Evolutionary conservation across 1,140 invertebrate genomes (phyloP).

Genomic region (Cyclina sinensis): DNA sequence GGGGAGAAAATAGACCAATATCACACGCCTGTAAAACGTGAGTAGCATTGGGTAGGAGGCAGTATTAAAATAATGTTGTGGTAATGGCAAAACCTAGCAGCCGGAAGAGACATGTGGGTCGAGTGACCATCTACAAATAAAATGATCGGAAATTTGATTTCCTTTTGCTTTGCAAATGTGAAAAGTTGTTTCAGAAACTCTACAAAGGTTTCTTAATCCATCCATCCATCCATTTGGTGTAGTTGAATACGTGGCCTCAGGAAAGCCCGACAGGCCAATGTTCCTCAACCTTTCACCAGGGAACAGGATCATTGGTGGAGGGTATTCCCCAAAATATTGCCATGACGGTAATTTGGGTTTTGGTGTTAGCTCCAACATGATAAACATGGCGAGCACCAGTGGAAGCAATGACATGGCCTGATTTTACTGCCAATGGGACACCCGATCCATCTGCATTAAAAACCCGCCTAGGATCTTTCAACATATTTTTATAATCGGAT

Average conservation of each 20-base stretch:
- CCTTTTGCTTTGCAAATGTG: not conserved
- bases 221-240: conserved; percentile 46
- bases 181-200: not conserved
- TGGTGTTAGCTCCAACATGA: not conserved
- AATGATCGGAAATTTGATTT: too few species aligned
- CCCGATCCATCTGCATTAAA: conserved; percentile 26
- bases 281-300: conserved; percentile 1
- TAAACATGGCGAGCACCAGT: not conserved
- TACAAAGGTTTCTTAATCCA: not conserved
- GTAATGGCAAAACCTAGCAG: not conserved
- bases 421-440: conserved; percentile 2
- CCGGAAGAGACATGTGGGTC: not conserved
- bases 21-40: not conserved
- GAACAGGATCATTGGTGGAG: conserved; percentile 16
- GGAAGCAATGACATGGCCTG: not conserved
- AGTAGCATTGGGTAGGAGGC: not conserved
- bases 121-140: not conserved
- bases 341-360: conserved; percentile 6
- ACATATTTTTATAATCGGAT: not conserved
- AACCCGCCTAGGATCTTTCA: not conserved
- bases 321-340: not conserved
- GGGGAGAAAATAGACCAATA: conserved; percentile 5
- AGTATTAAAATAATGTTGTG: not conserved
- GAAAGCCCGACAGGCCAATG: conserved; percentile 1
- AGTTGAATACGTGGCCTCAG: conserved; percentile 3